Evolutionary conservation across 2,113 vertebrate genomes (phyloP).

Genomic region (Bostrychus sinensis): DNA sequence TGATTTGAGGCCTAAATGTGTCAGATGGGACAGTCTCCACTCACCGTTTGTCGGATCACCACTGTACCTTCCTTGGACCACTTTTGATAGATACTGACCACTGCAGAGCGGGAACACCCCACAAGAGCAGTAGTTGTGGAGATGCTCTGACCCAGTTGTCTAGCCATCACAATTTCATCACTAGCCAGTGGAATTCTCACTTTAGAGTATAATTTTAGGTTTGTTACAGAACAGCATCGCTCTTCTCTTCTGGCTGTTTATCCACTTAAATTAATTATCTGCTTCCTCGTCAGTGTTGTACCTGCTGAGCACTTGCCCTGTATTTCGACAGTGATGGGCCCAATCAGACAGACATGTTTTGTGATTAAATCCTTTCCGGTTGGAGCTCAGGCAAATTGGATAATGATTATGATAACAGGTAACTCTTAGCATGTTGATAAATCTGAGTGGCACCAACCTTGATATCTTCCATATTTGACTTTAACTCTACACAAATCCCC

Average conservation of each 20-base stretch:
- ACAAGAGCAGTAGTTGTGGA: too few species aligned
- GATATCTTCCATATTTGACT: neutral
- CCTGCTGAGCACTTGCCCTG: neutral
- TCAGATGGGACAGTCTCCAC: too few species aligned
- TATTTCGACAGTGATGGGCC: conserved; percentile 7
- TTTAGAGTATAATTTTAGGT: neutral
- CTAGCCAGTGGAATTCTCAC: neutral
- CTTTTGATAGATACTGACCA: too few species aligned
- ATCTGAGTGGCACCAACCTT: neutral
- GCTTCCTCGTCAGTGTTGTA: neutral
- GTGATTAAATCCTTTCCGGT: neutral
- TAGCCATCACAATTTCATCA: neutral
- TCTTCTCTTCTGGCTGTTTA: neutral
- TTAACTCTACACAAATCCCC: neutral
- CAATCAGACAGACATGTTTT: conserved; percentile 3
- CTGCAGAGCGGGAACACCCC: too few species aligned
- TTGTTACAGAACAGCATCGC: neutral
- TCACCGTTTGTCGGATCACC: too few species aligned
- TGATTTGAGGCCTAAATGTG: too few species aligned
- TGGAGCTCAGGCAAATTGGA: neutral
- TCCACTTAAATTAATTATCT: neutral
- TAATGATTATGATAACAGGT: conserved; percentile 4
- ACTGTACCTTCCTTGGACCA: too few species aligned
- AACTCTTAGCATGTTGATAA: neutral
- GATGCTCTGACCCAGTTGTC: too few species aligned